Evolutionary conservation across 2,888 invertebrate genomes (phyloP).

Genomic region (Trichopria drosophilae): DNA sequence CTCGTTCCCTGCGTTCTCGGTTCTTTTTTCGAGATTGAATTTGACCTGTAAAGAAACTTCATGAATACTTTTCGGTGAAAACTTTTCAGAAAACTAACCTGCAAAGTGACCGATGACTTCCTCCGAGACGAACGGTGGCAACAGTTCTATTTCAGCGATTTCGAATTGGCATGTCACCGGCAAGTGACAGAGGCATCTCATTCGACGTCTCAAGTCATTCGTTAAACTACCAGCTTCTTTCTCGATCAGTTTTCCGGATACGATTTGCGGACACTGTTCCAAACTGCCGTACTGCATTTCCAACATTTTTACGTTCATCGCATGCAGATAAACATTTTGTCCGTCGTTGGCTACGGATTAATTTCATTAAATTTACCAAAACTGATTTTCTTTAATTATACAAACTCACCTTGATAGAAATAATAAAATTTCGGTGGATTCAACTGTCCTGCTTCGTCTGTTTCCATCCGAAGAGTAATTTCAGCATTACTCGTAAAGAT

Average conservation of each 20-base stretch:
- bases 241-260: slow-evolving; percentile 82
- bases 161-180: slow-evolving; percentile 90
- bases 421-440: slow-evolving; percentile 67
- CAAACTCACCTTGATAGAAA: slow-evolving; percentile 76
- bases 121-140: slow-evolving; percentile 70
- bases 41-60: slow-evolving; percentile 64
- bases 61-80: neutral
- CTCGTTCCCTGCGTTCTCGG: slow-evolving; percentile 72
- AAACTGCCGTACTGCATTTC: slow-evolving; percentile 83
- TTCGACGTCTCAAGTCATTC: slow-evolving; percentile 75
- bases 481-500: too few species aligned
- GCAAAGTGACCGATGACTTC: slow-evolving; percentile 71
- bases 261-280: slow-evolving; percentile 72
- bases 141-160: slow-evolving; percentile 83
- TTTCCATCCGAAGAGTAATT: too few species aligned
- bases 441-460: too few species aligned
- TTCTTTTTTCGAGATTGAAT: slow-evolving; percentile 70
- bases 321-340: slow-evolving; percentile 89
- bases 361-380: slow-evolving; percentile 36
- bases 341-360: slow-evolving; percentile 78
- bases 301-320: slow-evolving; percentile 86
- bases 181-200: slow-evolving; percentile 81
- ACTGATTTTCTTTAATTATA: slow-evolving; percentile 7
- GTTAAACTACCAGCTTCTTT: slow-evolving; percentile 84
- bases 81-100: slow-evolving; percentile 59